Conservation (phyloP, 2,888 invertebrate species). For the Drosophila maculinotata region DNA sequence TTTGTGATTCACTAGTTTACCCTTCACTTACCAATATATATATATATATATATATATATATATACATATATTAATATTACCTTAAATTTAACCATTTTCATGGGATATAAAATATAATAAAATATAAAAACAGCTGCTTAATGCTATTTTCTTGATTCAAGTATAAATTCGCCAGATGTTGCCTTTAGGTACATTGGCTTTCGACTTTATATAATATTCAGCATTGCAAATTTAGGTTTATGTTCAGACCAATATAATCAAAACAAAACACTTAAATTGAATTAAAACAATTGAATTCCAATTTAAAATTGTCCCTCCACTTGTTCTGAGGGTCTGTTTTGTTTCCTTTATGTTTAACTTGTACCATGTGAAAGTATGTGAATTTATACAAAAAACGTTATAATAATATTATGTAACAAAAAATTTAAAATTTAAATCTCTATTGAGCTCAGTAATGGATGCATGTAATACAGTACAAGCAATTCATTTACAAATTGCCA, state of each 20-base stretch:
- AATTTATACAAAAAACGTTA: too few relatives aligned
- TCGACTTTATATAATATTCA: slow-evolving; percentile 1
- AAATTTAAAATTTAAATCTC: slow-evolving; percentile 12
- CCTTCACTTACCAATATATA: slow-evolving; percentile 2
- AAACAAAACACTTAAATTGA: slow-evolving; percentile 12
- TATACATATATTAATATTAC: background rate
- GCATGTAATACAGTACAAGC: slow-evolving; percentile 9
- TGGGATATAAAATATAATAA: background rate
- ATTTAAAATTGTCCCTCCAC: too few relatives aligned
- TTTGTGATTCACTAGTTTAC: slow-evolving; percentile 4
- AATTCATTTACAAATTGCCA: background rate
- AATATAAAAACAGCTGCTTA: slow-evolving; percentile 5
- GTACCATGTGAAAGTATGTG: too few relatives aligned
- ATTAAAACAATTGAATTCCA: slow-evolving; percentile 12
- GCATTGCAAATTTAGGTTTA: background rate
- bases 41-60: background rate
- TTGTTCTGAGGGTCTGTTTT: too few relatives aligned
- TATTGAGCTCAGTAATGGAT: slow-evolving; percentile 4
- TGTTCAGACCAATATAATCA: slow-evolving; percentile 42
- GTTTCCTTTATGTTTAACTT: too few relatives aligned
- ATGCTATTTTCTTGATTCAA: background rate
- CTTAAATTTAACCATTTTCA: slow-evolving; percentile 14
- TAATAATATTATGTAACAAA: too few relatives aligned
- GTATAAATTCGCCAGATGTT: background rate
- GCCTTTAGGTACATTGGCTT: slow-evolving; percentile 13